phyloP scores from a whole-genome alignment of 2,797 vertebrate species.

The Rallus crepitans region DNA sequence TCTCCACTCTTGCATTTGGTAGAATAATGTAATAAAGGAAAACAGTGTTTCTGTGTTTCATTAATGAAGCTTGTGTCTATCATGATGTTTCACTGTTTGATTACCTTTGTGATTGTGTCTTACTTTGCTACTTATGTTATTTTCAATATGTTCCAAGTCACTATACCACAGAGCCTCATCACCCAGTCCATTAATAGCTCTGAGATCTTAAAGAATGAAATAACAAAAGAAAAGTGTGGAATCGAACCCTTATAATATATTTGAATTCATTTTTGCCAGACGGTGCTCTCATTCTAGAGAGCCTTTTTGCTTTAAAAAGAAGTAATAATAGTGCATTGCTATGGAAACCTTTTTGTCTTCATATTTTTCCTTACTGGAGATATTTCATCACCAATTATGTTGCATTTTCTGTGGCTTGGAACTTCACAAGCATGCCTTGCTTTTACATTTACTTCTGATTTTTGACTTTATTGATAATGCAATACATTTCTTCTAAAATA shows the following conservation, averaged over 20 bases:
- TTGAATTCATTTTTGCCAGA: background rate
- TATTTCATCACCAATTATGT: conserved; percentile 21
- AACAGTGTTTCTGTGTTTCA: background rate
- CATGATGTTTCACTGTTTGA: background rate
- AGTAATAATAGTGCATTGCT: conserved; percentile 62
- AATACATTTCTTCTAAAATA: conserved; percentile 2
- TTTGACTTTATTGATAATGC: conserved; percentile 41
- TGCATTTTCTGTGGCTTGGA: conserved; percentile 28
- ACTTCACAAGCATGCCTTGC: background rate
- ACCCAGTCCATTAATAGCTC: background rate
- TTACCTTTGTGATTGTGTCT: background rate
- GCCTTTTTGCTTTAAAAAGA: conserved; percentile 47
- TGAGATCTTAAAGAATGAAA: background rate
- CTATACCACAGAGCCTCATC: background rate
- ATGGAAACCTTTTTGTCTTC: conserved; percentile 68
- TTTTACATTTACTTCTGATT: conserved; percentile 54
- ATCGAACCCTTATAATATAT: background rate
- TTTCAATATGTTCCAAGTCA: background rate
- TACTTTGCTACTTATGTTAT: background rate
- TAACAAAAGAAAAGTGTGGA: background rate
- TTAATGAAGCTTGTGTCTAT: background rate
- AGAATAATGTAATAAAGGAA: background rate
- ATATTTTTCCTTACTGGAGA: conserved; percentile 21
- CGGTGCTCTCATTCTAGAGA: conserved; percentile 38
- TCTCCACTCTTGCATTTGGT: background rate